phyloP scores from a whole-genome alignment of 2,797 vertebrate species.

The Rhabdomys pumilio region DNA sequence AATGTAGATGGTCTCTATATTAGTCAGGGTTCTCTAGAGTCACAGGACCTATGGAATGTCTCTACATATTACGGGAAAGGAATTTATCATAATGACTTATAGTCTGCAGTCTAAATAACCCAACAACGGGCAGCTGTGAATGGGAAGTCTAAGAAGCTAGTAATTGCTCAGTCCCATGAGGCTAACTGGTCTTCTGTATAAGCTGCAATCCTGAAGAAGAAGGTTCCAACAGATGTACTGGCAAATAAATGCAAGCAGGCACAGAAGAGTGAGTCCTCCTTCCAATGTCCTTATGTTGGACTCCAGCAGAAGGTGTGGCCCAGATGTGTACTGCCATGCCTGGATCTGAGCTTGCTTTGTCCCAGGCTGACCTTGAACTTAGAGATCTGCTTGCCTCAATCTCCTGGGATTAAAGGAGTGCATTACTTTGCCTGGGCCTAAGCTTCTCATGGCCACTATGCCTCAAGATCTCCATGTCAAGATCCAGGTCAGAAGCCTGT shows the following conservation, averaged over 20 bases:
- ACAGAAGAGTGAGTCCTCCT: background rate
- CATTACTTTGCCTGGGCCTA: background rate
- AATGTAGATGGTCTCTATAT: background rate
- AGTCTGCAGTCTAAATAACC: background rate
- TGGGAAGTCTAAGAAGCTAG: background rate
- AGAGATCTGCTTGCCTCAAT: background rate
- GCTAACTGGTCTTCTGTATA: background rate
- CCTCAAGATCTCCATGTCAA: background rate
- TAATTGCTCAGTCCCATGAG: background rate
- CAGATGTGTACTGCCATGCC: background rate
- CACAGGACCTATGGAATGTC: background rate
- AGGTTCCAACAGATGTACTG: background rate
- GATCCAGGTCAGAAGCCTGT: background rate
- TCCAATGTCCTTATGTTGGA: background rate
- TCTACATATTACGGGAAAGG: background rate
- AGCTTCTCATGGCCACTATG: background rate
- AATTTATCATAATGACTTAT: background rate
- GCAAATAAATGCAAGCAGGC: background rate
- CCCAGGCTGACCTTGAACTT: background rate
- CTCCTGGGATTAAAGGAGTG: background rate
- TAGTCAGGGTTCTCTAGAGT: background rate
- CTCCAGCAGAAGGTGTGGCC: background rate
- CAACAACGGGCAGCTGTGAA: background rate
- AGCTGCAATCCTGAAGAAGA: background rate
- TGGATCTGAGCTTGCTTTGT: background rate